Conservation (phyloP, 2,797 vertebrate genomes). For the Onychomys torridus region DNA sequence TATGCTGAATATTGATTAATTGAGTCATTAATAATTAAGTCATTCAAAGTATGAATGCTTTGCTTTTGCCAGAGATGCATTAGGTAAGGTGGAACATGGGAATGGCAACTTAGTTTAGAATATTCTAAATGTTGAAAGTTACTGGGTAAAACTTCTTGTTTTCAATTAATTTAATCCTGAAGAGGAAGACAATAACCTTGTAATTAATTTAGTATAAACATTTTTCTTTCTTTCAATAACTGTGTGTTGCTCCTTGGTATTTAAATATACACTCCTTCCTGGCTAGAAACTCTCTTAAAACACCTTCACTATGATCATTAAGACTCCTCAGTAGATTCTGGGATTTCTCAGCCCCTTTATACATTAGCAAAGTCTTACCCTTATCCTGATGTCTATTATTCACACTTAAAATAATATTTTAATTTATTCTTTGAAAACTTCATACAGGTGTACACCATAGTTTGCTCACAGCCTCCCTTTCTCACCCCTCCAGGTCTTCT, state of each 20-base stretch:
- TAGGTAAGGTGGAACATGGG: not conserved
- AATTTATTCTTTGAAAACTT: not conserved
- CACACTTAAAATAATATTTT: not conserved
- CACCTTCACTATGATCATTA: not conserved
- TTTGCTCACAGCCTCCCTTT: not conserved
- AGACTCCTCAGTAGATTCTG: not conserved
- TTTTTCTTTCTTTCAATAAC: not conserved
- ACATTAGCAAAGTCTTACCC: not conserved
- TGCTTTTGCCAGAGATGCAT: not conserved
- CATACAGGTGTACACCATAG: not conserved
- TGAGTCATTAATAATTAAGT: not conserved
- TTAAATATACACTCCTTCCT: not conserved
- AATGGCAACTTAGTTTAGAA: not conserved
- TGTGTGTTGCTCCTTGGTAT: not conserved
- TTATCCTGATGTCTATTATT: not conserved
- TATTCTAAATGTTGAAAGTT: not conserved
- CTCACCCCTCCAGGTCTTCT: not conserved
- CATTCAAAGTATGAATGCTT: not conserved
- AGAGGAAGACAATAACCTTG: not conserved
- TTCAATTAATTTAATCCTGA: not conserved
- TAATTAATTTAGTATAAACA: not conserved
- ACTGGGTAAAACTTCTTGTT: not conserved
- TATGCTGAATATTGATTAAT: not conserved
- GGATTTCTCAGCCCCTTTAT: not conserved
- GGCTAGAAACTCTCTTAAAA: conserved; percentile 15